Base-by-base conservation (phyloP, 2,113 vertebrate species). In the Oryzias javanicus region DNA sequence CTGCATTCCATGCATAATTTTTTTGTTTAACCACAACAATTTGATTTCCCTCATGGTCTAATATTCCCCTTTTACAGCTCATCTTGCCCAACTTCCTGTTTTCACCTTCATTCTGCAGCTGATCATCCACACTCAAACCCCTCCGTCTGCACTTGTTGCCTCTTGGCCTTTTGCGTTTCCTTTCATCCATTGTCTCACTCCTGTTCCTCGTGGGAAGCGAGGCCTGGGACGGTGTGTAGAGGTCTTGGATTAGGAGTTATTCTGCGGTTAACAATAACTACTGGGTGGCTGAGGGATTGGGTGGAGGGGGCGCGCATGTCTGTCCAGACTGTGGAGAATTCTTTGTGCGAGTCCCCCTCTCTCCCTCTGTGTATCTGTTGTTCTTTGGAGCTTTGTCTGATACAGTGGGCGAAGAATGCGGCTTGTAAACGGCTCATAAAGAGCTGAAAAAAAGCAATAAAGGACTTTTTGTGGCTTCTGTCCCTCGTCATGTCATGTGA, bases 381-480 rank as follows among this genome's bases (percentile, higher is more conserved):
- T 60, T 76, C 66, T 18, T 79, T 56, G n/a, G 56, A 70, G 67
- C 62, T 46, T 87, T 89, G 85, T 88, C 44, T 69, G 48, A 42
- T 74, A 71, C 75, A 72, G 87, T 80, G 70, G 77, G 58, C 55
- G 64, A 80, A 57, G 79, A 83, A 78, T 71, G 75, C 70, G 62
- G 72, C 55, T 61, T 71, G 78, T 78, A 18, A 61, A 73, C 77
- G 74, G 57, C 35, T 35, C 35, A 35, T 35, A 35, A 35, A 35
- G 35, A 35, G 54, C 74, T 70, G 65, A 55, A 61, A 62, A 73
- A 72, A 55, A 67, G 55, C 61, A 80, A 72, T 71, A 63, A 74
- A 42, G 49, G 51, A 50, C 59, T 62, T 60, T 72, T 69, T 41
- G 8, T 16, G 41, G 10, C 35, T 35, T 35, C 35, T 35, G 35